Conservation (phyloP, 2,888 invertebrate genomes). For the Arrhopalites spinosus region DNA sequence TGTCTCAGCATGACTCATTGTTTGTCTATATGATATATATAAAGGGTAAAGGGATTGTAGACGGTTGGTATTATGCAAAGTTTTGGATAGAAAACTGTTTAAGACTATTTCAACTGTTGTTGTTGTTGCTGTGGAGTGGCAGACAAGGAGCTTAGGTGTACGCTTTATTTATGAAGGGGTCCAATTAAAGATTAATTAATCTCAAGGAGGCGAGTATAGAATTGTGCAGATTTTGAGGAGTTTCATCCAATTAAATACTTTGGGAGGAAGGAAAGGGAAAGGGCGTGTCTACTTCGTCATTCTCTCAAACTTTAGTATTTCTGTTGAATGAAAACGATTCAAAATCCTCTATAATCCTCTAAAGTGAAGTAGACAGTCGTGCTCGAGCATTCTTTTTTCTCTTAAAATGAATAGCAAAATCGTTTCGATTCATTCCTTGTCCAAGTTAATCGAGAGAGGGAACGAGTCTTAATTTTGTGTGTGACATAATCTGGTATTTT, state of each 20-base stretch:
- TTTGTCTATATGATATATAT: too few relatives aligned
- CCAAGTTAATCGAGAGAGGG: conserved; percentile 27
- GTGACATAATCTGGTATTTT: conserved; percentile 24
- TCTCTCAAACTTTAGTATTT: conserved; percentile 6
- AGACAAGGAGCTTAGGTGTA: conserved; percentile 31
- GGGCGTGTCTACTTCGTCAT: conserved; percentile 13
- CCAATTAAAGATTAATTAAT: conserved; percentile 46
- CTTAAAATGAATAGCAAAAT: conserved; percentile 18
- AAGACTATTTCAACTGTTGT: conserved; percentile 9
- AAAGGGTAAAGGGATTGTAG: neutral
- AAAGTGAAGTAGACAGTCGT: conserved; percentile 17
- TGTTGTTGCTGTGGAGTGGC: conserved; percentile 23
- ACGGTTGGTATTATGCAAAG: neutral
- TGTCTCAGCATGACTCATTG: too few relatives aligned
- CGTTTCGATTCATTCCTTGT: conserved; percentile 17
- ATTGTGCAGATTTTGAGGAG: conserved; percentile 30
- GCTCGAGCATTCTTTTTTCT: conserved; percentile 13
- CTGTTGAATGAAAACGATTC: conserved; percentile 11
- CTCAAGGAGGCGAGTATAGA: conserved; percentile 31
- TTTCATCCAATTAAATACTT: conserved; percentile 32
- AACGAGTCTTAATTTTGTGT: conserved; percentile 26
- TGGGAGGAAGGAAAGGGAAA: conserved; percentile 18
- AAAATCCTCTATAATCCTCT: conserved; percentile 31
- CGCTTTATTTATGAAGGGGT: conserved; percentile 39
- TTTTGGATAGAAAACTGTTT: neutral